A percentile compares a stretch with the other conserved stretches of the same genome.
phyloP scores from a whole-genome alignment of 2,888 invertebrate genomes.

The Napeogenes inachia region DNA sequence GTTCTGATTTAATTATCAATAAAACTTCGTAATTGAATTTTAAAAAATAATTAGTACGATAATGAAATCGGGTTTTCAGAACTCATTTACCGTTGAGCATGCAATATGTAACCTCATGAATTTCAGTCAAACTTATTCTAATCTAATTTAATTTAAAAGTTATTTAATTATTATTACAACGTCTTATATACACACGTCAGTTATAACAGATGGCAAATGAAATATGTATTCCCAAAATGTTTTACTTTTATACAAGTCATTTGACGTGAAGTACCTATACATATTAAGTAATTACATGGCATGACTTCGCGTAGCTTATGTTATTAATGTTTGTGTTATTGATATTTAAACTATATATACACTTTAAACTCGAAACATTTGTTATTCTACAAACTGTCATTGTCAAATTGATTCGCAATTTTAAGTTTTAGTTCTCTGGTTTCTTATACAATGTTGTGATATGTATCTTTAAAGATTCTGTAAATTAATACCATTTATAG shows the following conservation, averaged over 20 bases:
- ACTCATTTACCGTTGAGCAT: conserved; percentile 23
- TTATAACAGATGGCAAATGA: neutral
- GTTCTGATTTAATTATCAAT: conserved; percentile 27
- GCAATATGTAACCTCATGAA: conserved; percentile 27
- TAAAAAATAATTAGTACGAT: conserved; percentile 36
- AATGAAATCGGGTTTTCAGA: conserved; percentile 27
- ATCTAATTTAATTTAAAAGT: conserved; percentile 12
- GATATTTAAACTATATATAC: too few species aligned
- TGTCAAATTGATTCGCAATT: too few species aligned
- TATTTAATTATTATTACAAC: conserved; percentile 16
- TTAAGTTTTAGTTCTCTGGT: too few species aligned
- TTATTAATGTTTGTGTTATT: too few species aligned
- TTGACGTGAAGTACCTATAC: too few species aligned
- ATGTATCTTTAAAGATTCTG: too few species aligned
- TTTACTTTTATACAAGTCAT: neutral
- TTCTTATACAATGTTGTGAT: too few species aligned
- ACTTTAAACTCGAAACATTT: too few species aligned
- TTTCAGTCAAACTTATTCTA: conserved; percentile 13
- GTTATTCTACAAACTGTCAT: too few species aligned
- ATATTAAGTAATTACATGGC: too few species aligned
- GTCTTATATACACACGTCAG: neutral
- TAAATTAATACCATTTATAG: too few species aligned
- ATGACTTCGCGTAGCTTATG: too few species aligned
- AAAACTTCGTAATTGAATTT: conserved; percentile 40
- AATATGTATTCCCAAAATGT: neutral